phyloP scores from a whole-genome alignment of 1,140 invertebrate species.

The Pteromalus puparum region DNA sequence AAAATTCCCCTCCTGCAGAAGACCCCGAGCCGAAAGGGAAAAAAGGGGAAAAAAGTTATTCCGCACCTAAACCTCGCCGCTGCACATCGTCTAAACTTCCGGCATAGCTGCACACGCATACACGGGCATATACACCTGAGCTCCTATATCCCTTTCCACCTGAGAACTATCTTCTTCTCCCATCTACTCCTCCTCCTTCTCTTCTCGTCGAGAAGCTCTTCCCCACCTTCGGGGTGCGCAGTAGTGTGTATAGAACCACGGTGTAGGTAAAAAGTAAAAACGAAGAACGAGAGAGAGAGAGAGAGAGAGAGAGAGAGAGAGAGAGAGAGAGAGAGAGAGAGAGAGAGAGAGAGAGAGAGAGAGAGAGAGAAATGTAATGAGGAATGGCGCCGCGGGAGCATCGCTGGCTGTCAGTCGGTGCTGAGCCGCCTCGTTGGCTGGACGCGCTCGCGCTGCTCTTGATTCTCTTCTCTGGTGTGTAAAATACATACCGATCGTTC shows the following conservation, averaged over 20 bases:
- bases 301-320: conserved; percentile 18
- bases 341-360: background rate
- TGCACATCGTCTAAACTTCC: conserved; percentile 13
- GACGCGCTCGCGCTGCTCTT: conserved; percentile 18
- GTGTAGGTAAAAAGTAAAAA: background rate
- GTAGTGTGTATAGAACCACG: background rate
- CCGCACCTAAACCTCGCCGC: background rate
- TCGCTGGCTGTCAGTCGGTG: conserved; percentile 51
- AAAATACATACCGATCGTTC: background rate
- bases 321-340: background rate
- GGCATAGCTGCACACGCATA: background rate
- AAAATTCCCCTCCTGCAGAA: background rate
- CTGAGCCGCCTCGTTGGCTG: conserved; percentile 41
- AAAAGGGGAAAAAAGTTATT: background rate
- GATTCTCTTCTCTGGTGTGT: background rate
- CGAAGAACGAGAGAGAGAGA: background rate
- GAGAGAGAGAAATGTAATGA: conserved; percentile 49
- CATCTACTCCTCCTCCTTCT: conserved; percentile 1
- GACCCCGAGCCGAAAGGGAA: background rate
- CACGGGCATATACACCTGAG: background rate
- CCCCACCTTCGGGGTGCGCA: background rate
- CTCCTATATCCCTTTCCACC: conserved; percentile 23
- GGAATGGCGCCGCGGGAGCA: conserved; percentile 43
- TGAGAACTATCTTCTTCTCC: background rate
- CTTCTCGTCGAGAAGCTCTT: background rate